Percentiles rank a stretch among this genome's conserved stretches.
These are phyloP conservation scores for Amiota communis DNA, from an alignment of 2,888 invertebrate species.

Conservation along the genomic window DNA sequence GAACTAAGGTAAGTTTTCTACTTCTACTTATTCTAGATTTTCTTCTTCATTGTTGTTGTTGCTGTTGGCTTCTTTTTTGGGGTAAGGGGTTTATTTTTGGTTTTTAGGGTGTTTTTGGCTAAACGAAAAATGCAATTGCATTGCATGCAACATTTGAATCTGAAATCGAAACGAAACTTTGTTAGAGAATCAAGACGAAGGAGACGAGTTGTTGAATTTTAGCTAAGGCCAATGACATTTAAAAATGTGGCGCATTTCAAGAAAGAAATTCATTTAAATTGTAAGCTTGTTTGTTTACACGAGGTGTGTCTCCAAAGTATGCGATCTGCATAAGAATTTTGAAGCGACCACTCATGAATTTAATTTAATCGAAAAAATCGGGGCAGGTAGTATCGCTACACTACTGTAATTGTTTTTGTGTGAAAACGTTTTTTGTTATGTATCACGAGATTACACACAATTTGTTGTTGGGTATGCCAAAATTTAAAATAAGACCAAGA, in stretches of 20 bases:
- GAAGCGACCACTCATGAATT: too few relatives aligned
- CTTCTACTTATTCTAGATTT: not conserved
- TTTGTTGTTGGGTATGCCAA: too few relatives aligned
- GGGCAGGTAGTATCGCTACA: too few relatives aligned
- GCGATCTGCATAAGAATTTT: not conserved
- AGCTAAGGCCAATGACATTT: constrained; percentile 60
- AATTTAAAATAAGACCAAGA: too few relatives aligned
- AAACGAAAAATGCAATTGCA: constrained; percentile 1
- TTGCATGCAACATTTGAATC: not conserved
- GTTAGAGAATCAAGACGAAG: not conserved
- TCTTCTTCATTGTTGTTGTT: constrained; percentile 28
- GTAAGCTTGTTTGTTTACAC: constrained; percentile 39
- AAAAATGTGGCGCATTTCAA: constrained; percentile 36
- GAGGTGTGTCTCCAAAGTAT: not conserved
- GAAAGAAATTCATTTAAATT: constrained; percentile 14
- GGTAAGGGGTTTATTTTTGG: constrained; percentile 23
- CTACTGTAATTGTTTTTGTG: too few relatives aligned
- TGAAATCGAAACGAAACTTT: too few relatives aligned
- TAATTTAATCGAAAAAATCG: too few relatives aligned
- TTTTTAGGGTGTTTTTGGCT: not conserved
- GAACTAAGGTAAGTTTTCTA: too few relatives aligned
- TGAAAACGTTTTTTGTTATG: too few relatives aligned
- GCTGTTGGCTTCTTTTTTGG: constrained; percentile 18
- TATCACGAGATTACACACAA: too few relatives aligned
- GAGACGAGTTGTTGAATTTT: constrained; percentile 46